These are phyloP conservation scores for Delphinapterus leucas DNA, from an alignment of 2,113 vertebrate genomes.

Conservation along the genomic window DNA sequence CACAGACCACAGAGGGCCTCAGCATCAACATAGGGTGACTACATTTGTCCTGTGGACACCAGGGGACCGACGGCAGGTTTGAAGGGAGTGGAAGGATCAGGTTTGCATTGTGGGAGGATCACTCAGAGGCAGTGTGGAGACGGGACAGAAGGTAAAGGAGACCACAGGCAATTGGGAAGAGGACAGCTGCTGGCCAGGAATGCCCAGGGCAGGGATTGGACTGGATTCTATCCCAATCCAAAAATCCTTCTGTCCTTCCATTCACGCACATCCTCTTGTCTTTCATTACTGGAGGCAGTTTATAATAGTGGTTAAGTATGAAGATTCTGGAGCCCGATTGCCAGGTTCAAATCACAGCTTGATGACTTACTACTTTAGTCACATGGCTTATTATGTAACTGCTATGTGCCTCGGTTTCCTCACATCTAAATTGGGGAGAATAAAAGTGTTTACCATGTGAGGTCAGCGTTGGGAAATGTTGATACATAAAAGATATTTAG, in stretches of 20 bases:
- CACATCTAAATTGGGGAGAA: neutral
- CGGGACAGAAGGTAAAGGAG: neutral
- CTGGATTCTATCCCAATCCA: neutral
- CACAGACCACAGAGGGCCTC: neutral
- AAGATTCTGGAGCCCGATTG: neutral
- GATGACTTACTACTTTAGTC: neutral
- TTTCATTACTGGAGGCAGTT: neutral
- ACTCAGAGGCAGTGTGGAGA: neutral
- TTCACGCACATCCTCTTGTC: neutral
- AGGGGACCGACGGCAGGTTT: neutral
- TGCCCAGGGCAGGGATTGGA: neutral
- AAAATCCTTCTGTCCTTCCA: neutral
- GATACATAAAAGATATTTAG: neutral
- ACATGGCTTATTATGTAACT: neutral
- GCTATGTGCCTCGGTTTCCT: neutral
- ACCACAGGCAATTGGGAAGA: neutral
- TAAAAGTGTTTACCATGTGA: neutral
- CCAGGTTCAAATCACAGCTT: neutral
- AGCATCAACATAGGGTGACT: fast-evolving
- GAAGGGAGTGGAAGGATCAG: neutral
- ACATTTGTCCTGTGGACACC: neutral
- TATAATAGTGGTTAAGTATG: neutral
- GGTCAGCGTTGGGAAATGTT: neutral
- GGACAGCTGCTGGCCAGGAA: too few relatives aligned
- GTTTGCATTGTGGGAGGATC: neutral